These are phyloP conservation scores for Amphipyra berbera DNA, from an alignment of 2,888 invertebrate species.

Conservation along the genomic window DNA sequence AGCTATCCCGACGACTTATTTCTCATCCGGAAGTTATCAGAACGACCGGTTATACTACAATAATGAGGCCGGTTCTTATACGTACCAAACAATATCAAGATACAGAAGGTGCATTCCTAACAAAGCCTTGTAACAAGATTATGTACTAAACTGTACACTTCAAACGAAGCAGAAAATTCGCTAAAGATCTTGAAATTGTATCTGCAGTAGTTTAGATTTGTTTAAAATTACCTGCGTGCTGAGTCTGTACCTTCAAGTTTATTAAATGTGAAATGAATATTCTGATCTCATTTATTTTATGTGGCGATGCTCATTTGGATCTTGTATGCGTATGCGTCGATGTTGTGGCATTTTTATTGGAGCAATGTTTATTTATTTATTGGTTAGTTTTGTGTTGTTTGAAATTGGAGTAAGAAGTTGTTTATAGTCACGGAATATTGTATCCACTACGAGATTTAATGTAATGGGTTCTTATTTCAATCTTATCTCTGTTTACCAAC, in stretches of 20 bases:
- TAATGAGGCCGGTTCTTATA: constrained; percentile 69
- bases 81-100: neutral
- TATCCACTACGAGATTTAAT: constrained; percentile 33
- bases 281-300: constrained; percentile 14
- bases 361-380: constrained; percentile 52
- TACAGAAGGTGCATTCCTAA: neutral
- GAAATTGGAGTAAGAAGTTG: constrained; percentile 55
- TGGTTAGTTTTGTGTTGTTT: constrained; percentile 45
- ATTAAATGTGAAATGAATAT: constrained; percentile 6
- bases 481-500: neutral
- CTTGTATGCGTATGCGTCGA: constrained; percentile 56
- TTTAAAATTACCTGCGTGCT: neutral
- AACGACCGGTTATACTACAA: constrained; percentile 78
- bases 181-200: neutral
- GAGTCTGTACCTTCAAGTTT: neutral
- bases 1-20: constrained; percentile 79
- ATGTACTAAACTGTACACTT: neutral
- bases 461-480: constrained; percentile 6
- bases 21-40: constrained; percentile 84
- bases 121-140: neutral
- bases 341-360: constrained; percentile 53
- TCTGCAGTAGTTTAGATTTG: neutral
- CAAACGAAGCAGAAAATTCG: too few species aligned
- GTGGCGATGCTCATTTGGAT: constrained; percentile 55
- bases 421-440: constrained; percentile 44